Evolutionary conservation across 92 coral and sea anemone genomes (phyloP).

Genomic region (Galaxea fascicularis): DNA sequence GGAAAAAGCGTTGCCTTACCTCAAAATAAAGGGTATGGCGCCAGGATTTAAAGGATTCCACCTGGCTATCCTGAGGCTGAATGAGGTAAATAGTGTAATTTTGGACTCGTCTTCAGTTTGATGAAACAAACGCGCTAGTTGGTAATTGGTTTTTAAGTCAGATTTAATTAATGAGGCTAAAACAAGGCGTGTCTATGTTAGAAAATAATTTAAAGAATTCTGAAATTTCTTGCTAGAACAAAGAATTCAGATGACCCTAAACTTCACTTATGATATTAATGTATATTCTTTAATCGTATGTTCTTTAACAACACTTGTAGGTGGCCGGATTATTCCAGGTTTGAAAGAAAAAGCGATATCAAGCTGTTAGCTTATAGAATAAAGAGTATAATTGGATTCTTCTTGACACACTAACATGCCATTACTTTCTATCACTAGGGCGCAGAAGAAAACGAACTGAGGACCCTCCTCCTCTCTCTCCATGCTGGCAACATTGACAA

Average conservation of each 20-base stretch:
- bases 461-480: neutral
- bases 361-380: too few species aligned
- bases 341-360: too few species aligned
- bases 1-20: neutral
- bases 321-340: too few species aligned
- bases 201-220: too few species aligned
- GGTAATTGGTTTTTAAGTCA: neutral
- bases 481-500: slow-evolving; percentile 52
- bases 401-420: neutral
- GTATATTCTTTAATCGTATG: too few species aligned
- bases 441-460: neutral
- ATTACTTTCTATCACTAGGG: neutral
- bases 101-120: neutral
- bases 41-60: neutral
- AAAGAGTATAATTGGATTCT: too few species aligned
- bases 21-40: neutral
- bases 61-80: neutral
- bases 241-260: too few species aligned
- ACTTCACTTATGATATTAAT: too few species aligned
- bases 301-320: too few species aligned
- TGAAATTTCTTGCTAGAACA: too few species aligned
- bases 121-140: neutral
- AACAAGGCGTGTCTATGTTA: too few species aligned
- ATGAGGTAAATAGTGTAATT: neutral
- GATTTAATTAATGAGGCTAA: neutral